These are phyloP conservation scores for Channa argus DNA, from an alignment of 2,113 vertebrate species.

Conservation along the genomic window DNA sequence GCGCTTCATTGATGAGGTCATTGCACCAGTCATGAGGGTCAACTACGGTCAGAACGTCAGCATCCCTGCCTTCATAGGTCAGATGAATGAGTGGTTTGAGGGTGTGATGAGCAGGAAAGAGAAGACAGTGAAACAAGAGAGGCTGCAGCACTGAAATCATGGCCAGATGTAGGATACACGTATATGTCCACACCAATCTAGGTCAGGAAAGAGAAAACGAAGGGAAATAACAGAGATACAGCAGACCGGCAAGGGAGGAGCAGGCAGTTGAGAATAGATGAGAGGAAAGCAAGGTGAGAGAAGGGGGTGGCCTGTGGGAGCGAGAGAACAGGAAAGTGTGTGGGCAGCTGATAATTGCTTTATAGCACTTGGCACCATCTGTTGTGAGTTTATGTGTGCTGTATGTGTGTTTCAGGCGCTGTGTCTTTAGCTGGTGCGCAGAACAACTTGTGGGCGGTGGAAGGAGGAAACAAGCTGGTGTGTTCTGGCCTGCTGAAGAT, in stretches of 20 bases:
- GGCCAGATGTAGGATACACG: neutral
- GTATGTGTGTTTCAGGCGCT: slow-evolving; percentile 85
- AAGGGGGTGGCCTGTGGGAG: slow-evolving; percentile 43
- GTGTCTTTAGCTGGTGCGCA: slow-evolving; percentile 93
- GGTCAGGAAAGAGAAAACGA: slow-evolving; percentile 30
- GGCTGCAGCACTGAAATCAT: neutral
- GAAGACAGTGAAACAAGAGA: neutral
- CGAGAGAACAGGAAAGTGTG: slow-evolving; percentile 47
- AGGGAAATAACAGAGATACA: neutral
- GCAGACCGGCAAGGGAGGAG: slow-evolving; percentile 18
- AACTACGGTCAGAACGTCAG: slow-evolving; percentile 94
- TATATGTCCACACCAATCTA: slow-evolving; percentile 16
- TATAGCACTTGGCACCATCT: slow-evolving; percentile 47
- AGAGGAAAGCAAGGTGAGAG: slow-evolving; percentile 56
- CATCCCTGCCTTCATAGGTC: slow-evolving; percentile 96
- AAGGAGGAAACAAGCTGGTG: slow-evolving; percentile 96
- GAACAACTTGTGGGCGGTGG: slow-evolving; percentile 95
- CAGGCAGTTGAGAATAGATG: slow-evolving; percentile 22
- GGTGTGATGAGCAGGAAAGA: neutral
- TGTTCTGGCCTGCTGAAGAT: slow-evolving; percentile 93
- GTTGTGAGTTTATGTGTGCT: slow-evolving; percentile 30
- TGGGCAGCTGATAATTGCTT: slow-evolving; percentile 64
- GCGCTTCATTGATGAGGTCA: slow-evolving; percentile 95
- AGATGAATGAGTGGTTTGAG: slow-evolving; percentile 37
- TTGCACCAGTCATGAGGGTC: slow-evolving; percentile 92